phyloP scores from a whole-genome alignment of 2,888 invertebrate genomes.

The Epirrhoe tristata region DNA sequence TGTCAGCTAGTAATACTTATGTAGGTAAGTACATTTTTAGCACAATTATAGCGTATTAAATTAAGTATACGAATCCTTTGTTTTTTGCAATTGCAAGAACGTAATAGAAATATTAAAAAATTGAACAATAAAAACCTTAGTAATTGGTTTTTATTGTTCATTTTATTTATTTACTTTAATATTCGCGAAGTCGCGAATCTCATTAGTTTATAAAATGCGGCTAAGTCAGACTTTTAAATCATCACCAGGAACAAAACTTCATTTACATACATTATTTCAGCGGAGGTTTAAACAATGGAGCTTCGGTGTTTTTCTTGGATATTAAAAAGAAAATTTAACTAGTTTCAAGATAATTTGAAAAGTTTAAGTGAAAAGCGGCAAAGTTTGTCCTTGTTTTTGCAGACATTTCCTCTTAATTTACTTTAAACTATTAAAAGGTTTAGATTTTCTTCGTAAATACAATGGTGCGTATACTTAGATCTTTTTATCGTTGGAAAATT shows the following conservation, averaged over 20 bases:
- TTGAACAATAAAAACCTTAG: too few species aligned
- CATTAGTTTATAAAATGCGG: constrained; percentile 44
- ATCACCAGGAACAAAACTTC: constrained; percentile 40
- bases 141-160: too few species aligned
- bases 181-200: constrained; percentile 16
- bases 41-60: too few species aligned
- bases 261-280: constrained; percentile 49
- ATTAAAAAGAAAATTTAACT: constrained; percentile 3
- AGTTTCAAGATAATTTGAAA: constrained; percentile 11
- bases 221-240: constrained; percentile 48
- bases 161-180: too few species aligned
- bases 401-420: background rate
- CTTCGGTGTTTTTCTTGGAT: constrained; percentile 15
- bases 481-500: too few species aligned
- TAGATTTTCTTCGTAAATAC: background rate
- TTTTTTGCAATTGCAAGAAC: too few species aligned
- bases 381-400: background rate
- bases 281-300: constrained; percentile 40
- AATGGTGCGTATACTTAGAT: too few species aligned
- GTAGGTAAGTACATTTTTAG: too few species aligned
- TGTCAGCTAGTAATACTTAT: too few species aligned
- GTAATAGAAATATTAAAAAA: too few species aligned
- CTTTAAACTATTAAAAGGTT: background rate
- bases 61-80: too few species aligned
- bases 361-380: constrained; percentile 2